phyloP scores from a whole-genome alignment of 2,888 invertebrate genomes.

The Pilophorus perplexus region DNA sequence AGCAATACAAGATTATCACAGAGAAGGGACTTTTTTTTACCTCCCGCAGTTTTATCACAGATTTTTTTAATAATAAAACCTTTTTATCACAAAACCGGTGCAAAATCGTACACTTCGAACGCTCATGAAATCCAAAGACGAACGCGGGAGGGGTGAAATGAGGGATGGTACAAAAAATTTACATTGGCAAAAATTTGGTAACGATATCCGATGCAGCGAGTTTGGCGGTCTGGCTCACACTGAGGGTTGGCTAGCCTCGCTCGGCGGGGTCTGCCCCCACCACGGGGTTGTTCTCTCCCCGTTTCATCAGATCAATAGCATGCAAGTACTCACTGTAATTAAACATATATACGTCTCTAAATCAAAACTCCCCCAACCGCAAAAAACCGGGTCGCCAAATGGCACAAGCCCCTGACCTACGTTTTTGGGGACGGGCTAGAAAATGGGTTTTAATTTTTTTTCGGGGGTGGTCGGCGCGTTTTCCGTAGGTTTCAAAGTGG shows the following conservation, averaged over 20 bases:
- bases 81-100: too few relatives aligned
- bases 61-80: neutral
- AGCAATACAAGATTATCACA: too few relatives aligned
- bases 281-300: constrained; percentile 14
- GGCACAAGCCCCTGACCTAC: too few relatives aligned
- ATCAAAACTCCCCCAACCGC: constrained; percentile 17
- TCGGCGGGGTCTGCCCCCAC: constrained; percentile 21
- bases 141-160: too few relatives aligned
- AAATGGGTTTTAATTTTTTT: too few relatives aligned
- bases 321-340: constrained; percentile 43
- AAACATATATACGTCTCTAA: constrained; percentile 39
- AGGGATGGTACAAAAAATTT: too few relatives aligned
- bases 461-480: neutral
- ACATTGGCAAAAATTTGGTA: too few relatives aligned
- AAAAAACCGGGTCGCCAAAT: too few relatives aligned
- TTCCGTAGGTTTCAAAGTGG: neutral
- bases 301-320: constrained; percentile 42
- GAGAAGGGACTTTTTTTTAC: too few relatives aligned
- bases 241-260: constrained; percentile 38
- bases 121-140: too few relatives aligned
- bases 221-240: constrained; percentile 31
- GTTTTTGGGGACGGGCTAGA: too few relatives aligned
- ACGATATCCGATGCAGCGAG: constrained; percentile 1
- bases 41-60: neutral
- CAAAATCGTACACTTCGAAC: too few relatives aligned